A percentile compares a stretch with the other conserved stretches of the same genome.
These are phyloP conservation scores for Pristionchus mayeri DNA, from an alignment of 2,888 invertebrate species.

Conservation along the genomic window DNA sequence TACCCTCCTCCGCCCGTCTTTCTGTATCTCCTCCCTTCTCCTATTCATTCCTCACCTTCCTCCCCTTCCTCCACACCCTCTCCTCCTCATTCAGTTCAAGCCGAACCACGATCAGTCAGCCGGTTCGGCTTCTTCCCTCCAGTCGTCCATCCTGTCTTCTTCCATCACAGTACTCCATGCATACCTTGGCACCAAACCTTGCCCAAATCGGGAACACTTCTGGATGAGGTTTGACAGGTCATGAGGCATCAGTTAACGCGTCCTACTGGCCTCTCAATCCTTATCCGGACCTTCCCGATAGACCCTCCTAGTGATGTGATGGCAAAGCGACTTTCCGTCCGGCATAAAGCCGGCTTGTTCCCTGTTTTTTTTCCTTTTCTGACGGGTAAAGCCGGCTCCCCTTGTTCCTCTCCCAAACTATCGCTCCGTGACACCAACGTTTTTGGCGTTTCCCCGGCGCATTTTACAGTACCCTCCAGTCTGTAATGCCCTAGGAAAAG, in stretches of 20 bases:
- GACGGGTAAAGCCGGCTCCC: too few relatives aligned
- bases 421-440: background rate
- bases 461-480: slow-evolving; percentile 8
- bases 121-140: background rate
- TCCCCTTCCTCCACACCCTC: background rate
- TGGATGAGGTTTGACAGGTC: slow-evolving; percentile 50
- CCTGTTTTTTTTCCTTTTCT: too few relatives aligned
- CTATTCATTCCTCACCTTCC: slow-evolving; percentile 33
- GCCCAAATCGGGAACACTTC: background rate
- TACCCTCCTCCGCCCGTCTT: background rate
- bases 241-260: background rate
- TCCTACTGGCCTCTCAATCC: slow-evolving; percentile 50
- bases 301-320: too few relatives aligned
- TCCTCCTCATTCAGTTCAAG: background rate
- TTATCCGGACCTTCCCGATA: background rate
- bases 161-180: too few relatives aligned
- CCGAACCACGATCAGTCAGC: background rate
- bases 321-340: background rate
- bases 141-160: too few relatives aligned
- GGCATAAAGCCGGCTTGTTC: too few relatives aligned
- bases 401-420: background rate
- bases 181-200: too few relatives aligned
- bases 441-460: slow-evolving; percentile 15
- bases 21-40: slow-evolving; percentile 2
- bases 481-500: slow-evolving; percentile 46